These are phyloP conservation scores for Spinus olivaceus DNA, from an alignment of 2,797 vertebrate genomes.

Conservation along the genomic window DNA sequence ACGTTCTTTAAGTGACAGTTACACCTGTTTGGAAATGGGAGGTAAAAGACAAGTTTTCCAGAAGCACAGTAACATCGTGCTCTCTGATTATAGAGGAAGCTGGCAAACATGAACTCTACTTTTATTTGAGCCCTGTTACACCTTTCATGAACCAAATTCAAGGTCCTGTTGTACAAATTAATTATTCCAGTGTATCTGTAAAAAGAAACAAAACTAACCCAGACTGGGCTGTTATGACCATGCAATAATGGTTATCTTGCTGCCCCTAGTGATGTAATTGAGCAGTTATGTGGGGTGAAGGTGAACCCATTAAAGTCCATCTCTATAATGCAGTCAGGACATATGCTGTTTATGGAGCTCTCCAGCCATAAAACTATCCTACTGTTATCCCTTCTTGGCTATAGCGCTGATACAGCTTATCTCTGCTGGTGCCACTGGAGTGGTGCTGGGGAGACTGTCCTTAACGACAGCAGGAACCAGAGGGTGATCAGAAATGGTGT, in stretches of 20 bases:
- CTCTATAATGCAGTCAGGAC: slow-evolving; percentile 27
- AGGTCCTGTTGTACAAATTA: not conserved
- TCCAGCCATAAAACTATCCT: slow-evolving; percentile 40
- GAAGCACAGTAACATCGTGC: not conserved
- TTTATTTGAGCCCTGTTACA: slow-evolving; percentile 9
- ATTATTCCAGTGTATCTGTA: not conserved
- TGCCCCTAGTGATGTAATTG: slow-evolving; percentile 30
- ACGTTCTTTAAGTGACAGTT: slow-evolving; percentile 49
- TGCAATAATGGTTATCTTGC: slow-evolving; percentile 37
- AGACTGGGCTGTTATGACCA: not conserved
- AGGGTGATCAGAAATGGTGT: not conserved
- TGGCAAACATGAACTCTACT: not conserved
- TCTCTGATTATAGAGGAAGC: not conserved
- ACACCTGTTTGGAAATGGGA: slow-evolving; percentile 42
- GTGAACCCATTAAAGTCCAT: slow-evolving; percentile 29
- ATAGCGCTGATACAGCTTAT: slow-evolving; percentile 34
- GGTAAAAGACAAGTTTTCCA: slow-evolving; percentile 5
- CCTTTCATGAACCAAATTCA: slow-evolving; percentile 21
- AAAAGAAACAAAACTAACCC: not conserved
- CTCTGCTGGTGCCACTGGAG: slow-evolving; percentile 40
- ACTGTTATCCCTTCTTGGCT: not conserved
- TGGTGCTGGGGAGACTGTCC: slow-evolving; percentile 21
- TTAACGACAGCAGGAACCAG: slow-evolving; percentile 22
- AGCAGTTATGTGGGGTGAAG: slow-evolving; percentile 6
- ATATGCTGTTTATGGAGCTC: slow-evolving; percentile 63